Percentiles rank a stretch among this genome's conserved stretches.
Conservation (phyloP, 2,888 invertebrate genomes). For the Physocephala rufipes region DNA sequence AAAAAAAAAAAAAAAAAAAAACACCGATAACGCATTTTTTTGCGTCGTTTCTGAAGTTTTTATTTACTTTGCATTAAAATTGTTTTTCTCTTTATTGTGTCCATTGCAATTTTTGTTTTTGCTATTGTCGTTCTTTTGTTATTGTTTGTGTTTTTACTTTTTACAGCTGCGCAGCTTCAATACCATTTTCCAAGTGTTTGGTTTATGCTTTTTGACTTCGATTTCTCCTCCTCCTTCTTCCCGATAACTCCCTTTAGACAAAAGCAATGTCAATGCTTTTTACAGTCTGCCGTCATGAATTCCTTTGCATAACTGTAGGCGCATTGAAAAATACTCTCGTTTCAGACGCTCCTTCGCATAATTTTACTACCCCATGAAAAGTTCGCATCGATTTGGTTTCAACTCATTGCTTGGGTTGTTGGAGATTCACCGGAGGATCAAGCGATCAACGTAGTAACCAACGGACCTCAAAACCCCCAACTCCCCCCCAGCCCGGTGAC, state of each 20-base stretch:
- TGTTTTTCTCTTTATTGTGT: conserved; percentile 48
- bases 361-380: conserved; percentile 4
- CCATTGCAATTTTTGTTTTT: conserved; percentile 11
- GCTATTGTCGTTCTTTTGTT: conserved; percentile 30
- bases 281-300: conserved; percentile 45
- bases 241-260: conserved; percentile 37
- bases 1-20: background rate
- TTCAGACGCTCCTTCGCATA: conserved; percentile 13
- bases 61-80: conserved; percentile 65
- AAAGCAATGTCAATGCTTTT: conserved; percentile 60
- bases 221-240: conserved; percentile 26
- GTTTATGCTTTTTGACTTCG: conserved; percentile 8
- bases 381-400: background rate
- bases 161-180: conserved; percentile 30
- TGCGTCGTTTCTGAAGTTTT: conserved; percentile 24
- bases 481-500: conserved; percentile 8
- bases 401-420: background rate
- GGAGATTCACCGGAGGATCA: background rate
- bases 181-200: conserved; percentile 9
- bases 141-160: conserved; percentile 16
- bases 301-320: conserved; percentile 52
- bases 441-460: background rate
- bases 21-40: conserved; percentile 22
- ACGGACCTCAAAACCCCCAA: no score
- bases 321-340: conserved; percentile 40